These are phyloP conservation scores for Xestia sexstrigata DNA, from an alignment of 2,888 invertebrate genomes.

Conservation along the genomic window DNA sequence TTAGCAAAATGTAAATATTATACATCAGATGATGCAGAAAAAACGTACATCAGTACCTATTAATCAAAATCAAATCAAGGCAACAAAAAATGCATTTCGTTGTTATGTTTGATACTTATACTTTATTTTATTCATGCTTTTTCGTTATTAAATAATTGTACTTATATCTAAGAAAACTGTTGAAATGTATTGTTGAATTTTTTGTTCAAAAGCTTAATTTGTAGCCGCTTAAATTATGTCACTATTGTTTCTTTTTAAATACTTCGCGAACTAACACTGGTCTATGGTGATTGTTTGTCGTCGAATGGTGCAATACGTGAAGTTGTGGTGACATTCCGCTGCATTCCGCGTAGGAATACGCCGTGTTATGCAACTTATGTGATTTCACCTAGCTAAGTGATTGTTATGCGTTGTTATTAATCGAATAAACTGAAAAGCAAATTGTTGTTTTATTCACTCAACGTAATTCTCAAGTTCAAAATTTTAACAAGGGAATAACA, in stretches of 20 bases:
- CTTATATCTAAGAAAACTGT: slow-evolving; percentile 13
- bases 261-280: background rate
- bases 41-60: background rate
- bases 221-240: background rate
- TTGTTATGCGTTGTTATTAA: slow-evolving; percentile 60
- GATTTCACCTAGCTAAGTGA: slow-evolving; percentile 30
- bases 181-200: slow-evolving; percentile 11
- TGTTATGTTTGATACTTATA: slow-evolving; percentile 28
- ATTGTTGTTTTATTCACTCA: slow-evolving; percentile 24
- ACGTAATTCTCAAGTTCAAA: background rate
- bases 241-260: slow-evolving; percentile 1
- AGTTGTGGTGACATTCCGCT: slow-evolving; percentile 39
- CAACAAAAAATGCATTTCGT: slow-evolving; percentile 36
- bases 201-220: background rate
- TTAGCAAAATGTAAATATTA: background rate
- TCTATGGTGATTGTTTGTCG: slow-evolving; percentile 10
- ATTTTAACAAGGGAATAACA: background rate
- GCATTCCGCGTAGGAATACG: slow-evolving; percentile 24
- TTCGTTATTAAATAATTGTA: slow-evolving; percentile 21
- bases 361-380: slow-evolving; percentile 32
- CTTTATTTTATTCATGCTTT: slow-evolving; percentile 38
- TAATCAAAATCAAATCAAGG: slow-evolving; percentile 18
- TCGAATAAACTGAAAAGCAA: slow-evolving; percentile 44
- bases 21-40: background rate
- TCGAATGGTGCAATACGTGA: slow-evolving; percentile 33